phyloP scores from a whole-genome alignment of 2,888 invertebrate species.

The Urechis unicinctus region DNA sequence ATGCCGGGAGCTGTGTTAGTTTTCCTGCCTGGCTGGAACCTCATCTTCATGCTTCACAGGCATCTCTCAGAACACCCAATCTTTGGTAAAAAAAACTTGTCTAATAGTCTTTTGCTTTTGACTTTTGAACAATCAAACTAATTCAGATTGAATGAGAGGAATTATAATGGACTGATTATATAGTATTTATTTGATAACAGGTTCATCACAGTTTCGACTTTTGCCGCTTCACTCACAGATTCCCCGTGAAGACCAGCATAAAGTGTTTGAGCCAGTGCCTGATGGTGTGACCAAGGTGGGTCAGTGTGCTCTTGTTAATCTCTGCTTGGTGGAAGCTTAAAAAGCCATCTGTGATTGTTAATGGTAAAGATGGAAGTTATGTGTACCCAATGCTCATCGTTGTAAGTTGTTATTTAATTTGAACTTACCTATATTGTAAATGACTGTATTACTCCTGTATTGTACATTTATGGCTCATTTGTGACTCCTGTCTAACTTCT shows the following conservation, averaged over 20 bases:
- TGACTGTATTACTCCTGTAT: too few relatives aligned
- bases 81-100: too few relatives aligned
- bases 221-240: slow-evolving; percentile 96
- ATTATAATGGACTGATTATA: too few relatives aligned
- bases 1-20: slow-evolving; percentile 81
- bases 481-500: neutral
- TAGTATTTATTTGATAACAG: slow-evolving; percentile 38
- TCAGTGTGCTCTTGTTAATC: too few relatives aligned
- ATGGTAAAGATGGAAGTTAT: too few relatives aligned
- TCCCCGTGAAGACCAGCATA: slow-evolving; percentile 85
- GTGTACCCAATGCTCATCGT: too few relatives aligned
- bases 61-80: slow-evolving; percentile 69
- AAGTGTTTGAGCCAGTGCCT: slow-evolving; percentile 83
- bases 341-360: too few relatives aligned
- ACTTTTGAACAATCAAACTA: too few relatives aligned
- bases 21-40: slow-evolving; percentile 95
- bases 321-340: too few relatives aligned
- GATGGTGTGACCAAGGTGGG: slow-evolving; percentile 76
- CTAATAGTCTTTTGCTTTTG: too few relatives aligned
- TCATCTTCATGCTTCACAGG: slow-evolving; percentile 86
- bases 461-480: neutral
- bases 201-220: slow-evolving; percentile 64
- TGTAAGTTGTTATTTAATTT: too few relatives aligned
- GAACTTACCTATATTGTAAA: too few relatives aligned
- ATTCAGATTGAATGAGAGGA: neutral